Percentiles rank a stretch among this genome's conserved stretches.
phyloP scores from a whole-genome alignment of 2,888 invertebrate species.

The Cheilosia variabilis region DNA sequence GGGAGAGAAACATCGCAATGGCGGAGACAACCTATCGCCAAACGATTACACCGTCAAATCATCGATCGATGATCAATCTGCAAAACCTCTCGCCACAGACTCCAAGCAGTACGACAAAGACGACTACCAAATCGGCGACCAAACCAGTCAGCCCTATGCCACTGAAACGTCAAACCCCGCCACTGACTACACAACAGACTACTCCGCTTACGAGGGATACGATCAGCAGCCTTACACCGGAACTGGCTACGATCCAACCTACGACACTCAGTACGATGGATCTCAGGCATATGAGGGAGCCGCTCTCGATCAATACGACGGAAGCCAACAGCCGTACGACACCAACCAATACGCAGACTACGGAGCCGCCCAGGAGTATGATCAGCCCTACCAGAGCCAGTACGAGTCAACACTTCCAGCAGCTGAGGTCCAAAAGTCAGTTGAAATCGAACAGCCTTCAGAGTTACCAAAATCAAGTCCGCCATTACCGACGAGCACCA shows the following conservation, averaged over 20 bases:
- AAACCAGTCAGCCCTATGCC: conserved; percentile 73
- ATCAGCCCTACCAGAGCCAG: conserved; percentile 67
- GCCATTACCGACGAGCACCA: conserved; percentile 55
- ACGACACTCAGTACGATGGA: conserved; percentile 78
- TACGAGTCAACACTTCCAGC: conserved; percentile 76
- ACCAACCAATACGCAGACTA: conserved; percentile 77
- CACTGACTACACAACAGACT: conserved; percentile 80
- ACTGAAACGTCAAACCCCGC: conserved; percentile 73
- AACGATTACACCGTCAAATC: conserved; percentile 75
- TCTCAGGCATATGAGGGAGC: conserved; percentile 75
- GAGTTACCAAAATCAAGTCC: conserved; percentile 60
- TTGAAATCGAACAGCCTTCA: conserved; percentile 75
- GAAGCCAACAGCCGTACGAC: conserved; percentile 67
- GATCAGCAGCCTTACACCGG: conserved; percentile 82
- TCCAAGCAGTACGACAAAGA: conserved; percentile 60
- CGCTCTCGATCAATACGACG: conserved; percentile 73
- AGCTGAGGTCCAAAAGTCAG: conserved; percentile 52
- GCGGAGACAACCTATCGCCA: conserved; percentile 60
- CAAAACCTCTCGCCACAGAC: conserved; percentile 67
- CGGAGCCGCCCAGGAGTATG: conserved; percentile 65
- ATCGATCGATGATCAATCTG: conserved; percentile 67
- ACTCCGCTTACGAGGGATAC: conserved; percentile 80
- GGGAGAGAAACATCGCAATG: conserved; percentile 81
- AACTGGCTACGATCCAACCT: conserved; percentile 79
- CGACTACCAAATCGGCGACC: conserved; percentile 71